These are phyloP conservation scores for Squalus acanthias DNA, from an alignment of 2,797 vertebrate genomes.

Conservation along the genomic window DNA sequence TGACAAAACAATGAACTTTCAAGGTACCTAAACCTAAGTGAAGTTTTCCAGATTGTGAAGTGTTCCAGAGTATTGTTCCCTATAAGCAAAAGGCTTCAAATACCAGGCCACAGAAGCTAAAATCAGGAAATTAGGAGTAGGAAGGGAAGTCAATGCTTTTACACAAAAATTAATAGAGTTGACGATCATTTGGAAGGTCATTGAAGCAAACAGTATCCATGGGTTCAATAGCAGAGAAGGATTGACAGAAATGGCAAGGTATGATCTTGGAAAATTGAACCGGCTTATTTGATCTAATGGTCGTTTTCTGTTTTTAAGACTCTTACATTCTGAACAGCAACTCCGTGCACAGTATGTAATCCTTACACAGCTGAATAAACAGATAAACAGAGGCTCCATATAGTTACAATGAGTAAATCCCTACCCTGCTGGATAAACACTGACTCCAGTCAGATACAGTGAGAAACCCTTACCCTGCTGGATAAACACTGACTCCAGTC, in stretches of 20 bases:
- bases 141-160: background rate
- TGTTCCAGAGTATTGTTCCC: background rate
- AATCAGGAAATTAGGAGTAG: background rate
- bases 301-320: background rate
- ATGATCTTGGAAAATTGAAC: background rate
- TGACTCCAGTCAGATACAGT: background rate
- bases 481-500: too few species aligned
- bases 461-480: background rate
- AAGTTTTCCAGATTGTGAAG: constrained; percentile 4
- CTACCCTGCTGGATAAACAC: background rate
- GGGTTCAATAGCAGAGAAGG: background rate
- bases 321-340: background rate
- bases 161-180: background rate
- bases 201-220: background rate
- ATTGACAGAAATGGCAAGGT: background rate
- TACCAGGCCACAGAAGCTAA: background rate
- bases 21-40: background rate
- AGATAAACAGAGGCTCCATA: background rate
- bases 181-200: background rate
- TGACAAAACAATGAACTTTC: background rate
- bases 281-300: background rate
- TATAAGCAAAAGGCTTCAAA: background rate
- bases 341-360: background rate
- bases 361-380: background rate
- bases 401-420: background rate